These are phyloP conservation scores for Notothenia coriiceps DNA, from an alignment of 2,113 vertebrate genomes.

Conservation along the genomic window DNA sequence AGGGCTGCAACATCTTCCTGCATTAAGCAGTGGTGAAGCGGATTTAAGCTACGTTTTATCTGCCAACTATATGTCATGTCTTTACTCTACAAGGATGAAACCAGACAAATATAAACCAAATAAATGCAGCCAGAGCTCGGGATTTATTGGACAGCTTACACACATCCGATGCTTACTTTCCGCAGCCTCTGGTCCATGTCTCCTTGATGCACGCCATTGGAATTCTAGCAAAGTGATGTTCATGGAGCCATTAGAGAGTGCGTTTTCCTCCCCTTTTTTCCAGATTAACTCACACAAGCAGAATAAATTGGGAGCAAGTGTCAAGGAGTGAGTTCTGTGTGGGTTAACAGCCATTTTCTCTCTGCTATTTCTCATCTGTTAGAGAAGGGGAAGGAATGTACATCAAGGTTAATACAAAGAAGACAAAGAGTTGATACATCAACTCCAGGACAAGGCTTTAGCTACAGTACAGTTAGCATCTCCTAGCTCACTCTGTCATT, in stretches of 20 bases:
- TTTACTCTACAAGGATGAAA: constrained; percentile 51
- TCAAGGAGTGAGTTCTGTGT: constrained; percentile 53
- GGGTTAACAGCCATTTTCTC: constrained; percentile 48
- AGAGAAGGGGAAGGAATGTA: constrained; percentile 20
- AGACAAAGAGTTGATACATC: constrained; percentile 48
- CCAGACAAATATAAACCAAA: constrained; percentile 62
- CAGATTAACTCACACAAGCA: constrained; percentile 62
- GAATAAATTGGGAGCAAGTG: constrained; percentile 67
- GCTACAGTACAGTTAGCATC: not conserved
- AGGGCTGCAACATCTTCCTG: constrained; percentile 44
- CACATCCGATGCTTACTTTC: constrained; percentile 25
- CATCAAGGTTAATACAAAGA: constrained; percentile 48
- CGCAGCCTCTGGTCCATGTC: constrained; percentile 18
- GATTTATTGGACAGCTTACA: constrained; percentile 43
- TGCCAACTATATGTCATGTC: constrained; percentile 50
- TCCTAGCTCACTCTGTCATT: too few relatives aligned
- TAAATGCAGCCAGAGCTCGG: constrained; percentile 21
- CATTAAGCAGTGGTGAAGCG: constrained; percentile 53
- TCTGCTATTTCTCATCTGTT: constrained; percentile 42
- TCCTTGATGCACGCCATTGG: not conserved
- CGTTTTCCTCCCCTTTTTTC: not conserved
- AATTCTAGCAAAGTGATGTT: constrained; percentile 24
- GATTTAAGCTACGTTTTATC: constrained; percentile 62
- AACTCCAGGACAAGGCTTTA: constrained; percentile 20
- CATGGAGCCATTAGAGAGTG: constrained; percentile 47